Base-by-base conservation (phyloP, 2,113 vertebrate species). In the Miniopterus natalensis region DNA sequence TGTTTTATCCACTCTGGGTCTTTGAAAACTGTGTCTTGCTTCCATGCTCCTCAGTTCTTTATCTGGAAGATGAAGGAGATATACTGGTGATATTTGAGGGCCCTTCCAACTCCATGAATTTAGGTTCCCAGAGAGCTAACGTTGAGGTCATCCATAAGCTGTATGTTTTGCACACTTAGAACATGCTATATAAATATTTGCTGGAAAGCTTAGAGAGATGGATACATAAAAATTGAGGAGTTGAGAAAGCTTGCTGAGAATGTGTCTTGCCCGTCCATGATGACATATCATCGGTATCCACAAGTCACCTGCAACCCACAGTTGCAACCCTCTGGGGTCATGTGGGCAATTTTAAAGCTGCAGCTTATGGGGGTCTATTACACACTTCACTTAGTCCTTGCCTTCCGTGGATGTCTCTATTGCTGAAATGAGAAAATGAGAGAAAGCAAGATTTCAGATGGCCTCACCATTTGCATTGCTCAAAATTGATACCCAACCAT, bases 401-500 rank as follows among this genome's bases (percentile, higher is more conserved):
- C 9, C 1, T 88, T 95, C 88, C 4, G 0, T 68, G 75, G 70
- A 47, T 77, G 42, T 85, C 96, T 94, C 65, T 66, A 95, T 90
- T 80, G 59, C 77, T 45, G 71, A 95, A 95, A 95, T 59, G 68
- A 92, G 47, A 77, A 74, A 92, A 73, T 53, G 68, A 92, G 49
- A 88, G 84, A 96, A 95, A 93, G 84, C 49, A 71, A 94, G 91
- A 73, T 86, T 95, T 95, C 92, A 94, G 87, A 96, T 2, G 18
- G 85, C 36, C 84, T 93, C 23, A 2, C 57, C 57, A 84, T 97
- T 97, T 97, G 94, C 95, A 94, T 95, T 81, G 90, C 94, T 95
- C 95, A 92, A 83, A 94, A 94, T 12, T 88, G 94, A 88, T 81
- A 88, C 40, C 51, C 53, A 90, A 5, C 73, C 95, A 94, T 66